Conservation (phyloP, 2,797 vertebrate species). For the Sciurus carolinensis region DNA sequence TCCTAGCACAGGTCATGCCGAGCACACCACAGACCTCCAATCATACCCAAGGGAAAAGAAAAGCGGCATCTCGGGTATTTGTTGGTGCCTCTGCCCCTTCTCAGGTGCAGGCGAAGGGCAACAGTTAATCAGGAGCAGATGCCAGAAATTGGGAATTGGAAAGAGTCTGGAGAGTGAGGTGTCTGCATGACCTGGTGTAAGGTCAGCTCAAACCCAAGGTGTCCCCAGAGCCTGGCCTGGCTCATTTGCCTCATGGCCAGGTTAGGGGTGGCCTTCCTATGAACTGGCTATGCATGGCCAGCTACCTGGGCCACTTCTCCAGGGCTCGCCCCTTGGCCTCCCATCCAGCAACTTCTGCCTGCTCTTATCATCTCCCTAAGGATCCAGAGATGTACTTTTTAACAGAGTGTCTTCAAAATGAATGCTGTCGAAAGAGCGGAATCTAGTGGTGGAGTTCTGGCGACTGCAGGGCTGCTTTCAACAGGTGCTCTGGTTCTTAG, state of each 20-base stretch:
- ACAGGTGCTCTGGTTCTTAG: not conserved
- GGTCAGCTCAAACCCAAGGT: not conserved
- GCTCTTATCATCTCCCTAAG: not conserved
- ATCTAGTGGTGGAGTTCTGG: not conserved
- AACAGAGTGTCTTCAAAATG: not conserved
- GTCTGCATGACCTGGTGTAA: not conserved
- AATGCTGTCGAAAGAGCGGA: not conserved
- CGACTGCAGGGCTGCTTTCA: not conserved
- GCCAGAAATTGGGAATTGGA: not conserved
- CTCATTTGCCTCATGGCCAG: not conserved
- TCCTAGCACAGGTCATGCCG: not conserved
- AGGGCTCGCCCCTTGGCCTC: not conserved
- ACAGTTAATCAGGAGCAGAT: not conserved
- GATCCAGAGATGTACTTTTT: not conserved
- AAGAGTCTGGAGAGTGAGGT: not conserved
- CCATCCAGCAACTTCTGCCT: not conserved
- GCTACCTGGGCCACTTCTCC: not conserved
- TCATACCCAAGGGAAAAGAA: not conserved
- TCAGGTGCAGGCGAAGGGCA: not conserved
- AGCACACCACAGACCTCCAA: not conserved
- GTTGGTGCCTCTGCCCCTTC: not conserved
- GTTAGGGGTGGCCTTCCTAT: not conserved
- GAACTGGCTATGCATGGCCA: not conserved
- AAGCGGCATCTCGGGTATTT: not conserved
- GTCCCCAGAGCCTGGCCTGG: not conserved